Evolutionary conservation across 2,113 vertebrate genomes (phyloP).

Genomic region (Calidris pugnax): DNA sequence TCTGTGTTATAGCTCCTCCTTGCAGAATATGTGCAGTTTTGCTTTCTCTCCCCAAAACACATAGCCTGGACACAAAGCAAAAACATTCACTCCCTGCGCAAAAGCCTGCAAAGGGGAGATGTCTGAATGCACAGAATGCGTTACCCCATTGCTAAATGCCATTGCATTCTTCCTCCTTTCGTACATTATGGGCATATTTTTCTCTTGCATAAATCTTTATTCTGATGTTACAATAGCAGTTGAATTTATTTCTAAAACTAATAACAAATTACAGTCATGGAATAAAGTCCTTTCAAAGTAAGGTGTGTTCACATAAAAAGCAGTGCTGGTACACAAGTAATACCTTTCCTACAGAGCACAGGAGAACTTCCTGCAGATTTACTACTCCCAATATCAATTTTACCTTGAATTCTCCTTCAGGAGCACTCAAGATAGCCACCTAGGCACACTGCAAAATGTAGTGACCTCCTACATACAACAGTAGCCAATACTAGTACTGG

Average conservation of each 20-base stretch:
- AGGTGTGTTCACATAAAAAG: neutral
- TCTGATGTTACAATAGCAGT: neutral
- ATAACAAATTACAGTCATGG: rapidly evolving
- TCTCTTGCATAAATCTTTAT: neutral
- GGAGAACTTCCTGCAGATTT: neutral
- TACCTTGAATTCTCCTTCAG: neutral
- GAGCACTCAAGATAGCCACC: neutral
- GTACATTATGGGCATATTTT: neutral
- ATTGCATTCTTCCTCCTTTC: neutral
- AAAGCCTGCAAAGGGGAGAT: neutral
- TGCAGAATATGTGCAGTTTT: neutral
- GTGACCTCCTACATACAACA: neutral
- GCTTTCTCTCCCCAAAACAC: neutral
- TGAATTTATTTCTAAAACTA: neutral
- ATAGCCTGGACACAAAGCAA: conserved; percentile 49
- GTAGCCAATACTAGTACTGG: neutral
- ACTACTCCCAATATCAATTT: neutral
- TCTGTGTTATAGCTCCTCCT: conserved; percentile 35
- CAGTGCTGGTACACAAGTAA: neutral
- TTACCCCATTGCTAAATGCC: neutral
- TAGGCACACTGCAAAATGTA: neutral
- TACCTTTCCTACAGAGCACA: neutral
- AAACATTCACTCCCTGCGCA: neutral
- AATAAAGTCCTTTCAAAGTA: neutral
- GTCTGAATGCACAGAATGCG: neutral